Percentiles rank a stretch among this genome's conserved stretches.
Evolutionary conservation across 2,113 vertebrate species (phyloP).

Genomic region (Sphaerodactylus townsendi): DNA sequence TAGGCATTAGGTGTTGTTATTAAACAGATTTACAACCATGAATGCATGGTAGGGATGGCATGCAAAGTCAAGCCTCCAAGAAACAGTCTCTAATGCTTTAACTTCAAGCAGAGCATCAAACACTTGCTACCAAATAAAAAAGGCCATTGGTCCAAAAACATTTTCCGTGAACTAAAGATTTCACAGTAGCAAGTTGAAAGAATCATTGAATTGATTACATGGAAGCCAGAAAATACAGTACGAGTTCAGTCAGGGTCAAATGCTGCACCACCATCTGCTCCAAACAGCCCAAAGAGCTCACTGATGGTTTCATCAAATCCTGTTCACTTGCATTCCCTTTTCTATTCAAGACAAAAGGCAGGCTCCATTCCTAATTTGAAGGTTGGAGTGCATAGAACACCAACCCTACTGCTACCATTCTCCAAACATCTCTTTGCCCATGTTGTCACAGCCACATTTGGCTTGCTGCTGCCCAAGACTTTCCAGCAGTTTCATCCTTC

Average conservation of each 20-base stretch:
- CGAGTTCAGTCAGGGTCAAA: neutral
- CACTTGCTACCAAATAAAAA: neutral
- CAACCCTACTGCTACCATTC: neutral
- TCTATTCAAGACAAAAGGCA: neutral
- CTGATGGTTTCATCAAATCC: constrained; percentile 8
- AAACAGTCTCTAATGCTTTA: neutral
- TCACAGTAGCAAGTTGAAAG: constrained; percentile 5
- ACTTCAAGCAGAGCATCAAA: neutral
- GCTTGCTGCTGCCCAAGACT: neutral
- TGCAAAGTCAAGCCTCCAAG: neutral
- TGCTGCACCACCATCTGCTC: neutral
- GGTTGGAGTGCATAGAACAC: neutral
- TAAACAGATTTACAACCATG: neutral
- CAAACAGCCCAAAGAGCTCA: neutral
- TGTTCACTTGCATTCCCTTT: neutral
- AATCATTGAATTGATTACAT: neutral
- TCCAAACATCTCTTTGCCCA: neutral
- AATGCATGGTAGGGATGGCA: neutral
- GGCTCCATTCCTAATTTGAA: neutral
- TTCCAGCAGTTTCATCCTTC: neutral
- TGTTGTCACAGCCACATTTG: neutral
- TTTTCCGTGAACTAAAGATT: constrained; percentile 3
- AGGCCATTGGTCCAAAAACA: neutral
- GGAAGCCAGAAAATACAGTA: neutral
- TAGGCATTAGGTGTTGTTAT: no score